Conservation (phyloP, 2,888 invertebrate genomes). For the Clunio marinus region DNA sequence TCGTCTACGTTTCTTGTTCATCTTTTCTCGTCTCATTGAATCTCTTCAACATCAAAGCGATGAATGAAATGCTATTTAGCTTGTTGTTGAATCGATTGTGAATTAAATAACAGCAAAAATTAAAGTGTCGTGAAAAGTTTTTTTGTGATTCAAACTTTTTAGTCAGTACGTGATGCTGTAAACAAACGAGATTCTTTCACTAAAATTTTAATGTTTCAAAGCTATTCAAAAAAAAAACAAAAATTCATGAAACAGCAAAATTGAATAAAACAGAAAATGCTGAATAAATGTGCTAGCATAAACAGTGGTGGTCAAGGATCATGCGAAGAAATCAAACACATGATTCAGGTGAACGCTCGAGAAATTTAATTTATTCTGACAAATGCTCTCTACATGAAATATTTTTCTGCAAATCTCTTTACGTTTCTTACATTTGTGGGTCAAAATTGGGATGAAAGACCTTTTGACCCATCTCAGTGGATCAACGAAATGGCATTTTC, state of each 20-base stretch:
- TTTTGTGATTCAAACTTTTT: not conserved
- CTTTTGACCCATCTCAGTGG: conserved; percentile 11
- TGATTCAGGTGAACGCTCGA: conserved; percentile 25
- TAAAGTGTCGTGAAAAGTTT: too few relatives aligned
- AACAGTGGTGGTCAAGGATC: conserved; percentile 61
- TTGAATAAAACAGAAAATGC: conserved; percentile 44
- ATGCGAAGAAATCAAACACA: conserved; percentile 59
- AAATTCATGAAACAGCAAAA: not conserved
- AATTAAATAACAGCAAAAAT: too few relatives aligned
- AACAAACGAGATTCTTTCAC: not conserved
- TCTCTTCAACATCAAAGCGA: too few relatives aligned
- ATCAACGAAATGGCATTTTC: conserved; percentile 26
- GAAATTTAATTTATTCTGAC: not conserved
- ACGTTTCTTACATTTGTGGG: not conserved
- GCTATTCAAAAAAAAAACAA: too few relatives aligned
- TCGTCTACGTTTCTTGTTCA: too few relatives aligned
- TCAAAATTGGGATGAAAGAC: not conserved
- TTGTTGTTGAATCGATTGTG: too few relatives aligned
- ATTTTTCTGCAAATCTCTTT: not conserved
- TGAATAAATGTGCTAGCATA: conserved; percentile 49
- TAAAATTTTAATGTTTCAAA: too few relatives aligned
- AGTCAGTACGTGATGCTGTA: not conserved
- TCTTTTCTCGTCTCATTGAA: too few relatives aligned
- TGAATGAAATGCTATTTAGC: too few relatives aligned
- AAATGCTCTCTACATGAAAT: not conserved